These are phyloP conservation scores for Synanthedon vespiformis DNA, from an alignment of 2,888 invertebrate species.

Conservation along the genomic window DNA sequence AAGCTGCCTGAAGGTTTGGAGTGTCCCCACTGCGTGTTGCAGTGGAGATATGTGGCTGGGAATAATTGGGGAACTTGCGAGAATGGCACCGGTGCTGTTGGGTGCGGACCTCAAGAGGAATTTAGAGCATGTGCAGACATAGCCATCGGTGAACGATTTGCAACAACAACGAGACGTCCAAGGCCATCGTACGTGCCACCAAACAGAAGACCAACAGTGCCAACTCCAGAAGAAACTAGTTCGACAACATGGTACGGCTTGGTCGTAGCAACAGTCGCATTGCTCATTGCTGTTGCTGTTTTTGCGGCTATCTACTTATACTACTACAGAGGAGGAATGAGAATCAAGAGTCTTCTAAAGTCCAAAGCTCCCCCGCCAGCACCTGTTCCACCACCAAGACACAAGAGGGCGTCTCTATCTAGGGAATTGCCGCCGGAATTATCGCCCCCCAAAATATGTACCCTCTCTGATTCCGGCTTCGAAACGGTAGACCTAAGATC, in stretches of 20 bases:
- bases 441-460: slow-evolving; percentile 37
- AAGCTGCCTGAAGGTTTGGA: slow-evolving; percentile 73
- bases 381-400: slow-evolving; percentile 57
- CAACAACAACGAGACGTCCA: slow-evolving; percentile 52
- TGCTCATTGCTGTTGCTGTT: slow-evolving; percentile 74
- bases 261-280: slow-evolving; percentile 73
- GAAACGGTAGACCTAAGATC: slow-evolving; percentile 59
- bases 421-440: slow-evolving; percentile 50
- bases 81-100: slow-evolving; percentile 81
- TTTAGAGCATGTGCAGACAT: slow-evolving; percentile 89
- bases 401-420: slow-evolving; percentile 48
- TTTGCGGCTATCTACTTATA: slow-evolving; percentile 79
- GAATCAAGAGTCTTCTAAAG: slow-evolving; percentile 74
- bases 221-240: slow-evolving; percentile 52
- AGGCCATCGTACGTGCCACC: slow-evolving; percentile 58
- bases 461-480: slow-evolving; percentile 56
- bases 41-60: slow-evolving; percentile 90
- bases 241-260: slow-evolving; percentile 64
- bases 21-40: slow-evolving; percentile 86
- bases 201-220: slow-evolving; percentile 46
- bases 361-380: slow-evolving; percentile 43
- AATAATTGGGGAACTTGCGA: slow-evolving; percentile 86
- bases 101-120: slow-evolving; percentile 91
- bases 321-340: slow-evolving; percentile 79
- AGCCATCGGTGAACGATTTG: slow-evolving; percentile 72